Evolutionary conservation across 1,140 invertebrate genomes (phyloP), one percentile per base, ranked within the genome.

Genomic region (Bombus polaris): DNA sequence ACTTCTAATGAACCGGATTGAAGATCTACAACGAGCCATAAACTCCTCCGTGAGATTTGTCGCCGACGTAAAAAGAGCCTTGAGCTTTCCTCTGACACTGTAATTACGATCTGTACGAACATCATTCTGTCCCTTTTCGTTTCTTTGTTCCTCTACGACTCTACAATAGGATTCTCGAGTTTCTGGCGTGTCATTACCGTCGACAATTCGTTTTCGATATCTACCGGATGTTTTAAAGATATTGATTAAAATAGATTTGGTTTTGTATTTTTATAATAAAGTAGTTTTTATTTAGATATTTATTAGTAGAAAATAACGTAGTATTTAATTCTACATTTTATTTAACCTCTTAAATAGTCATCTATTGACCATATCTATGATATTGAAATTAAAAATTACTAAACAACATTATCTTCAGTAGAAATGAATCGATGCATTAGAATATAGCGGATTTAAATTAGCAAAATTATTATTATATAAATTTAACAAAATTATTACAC

Each of bases 1-100:
- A 57, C 76, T 39, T 72, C 83, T 84, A 84, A 84, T 84, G 83
- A 84, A 84, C 83, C 68, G 83, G 68, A 80, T 80, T 42, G 66
- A 72, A 70, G 76, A 72, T 78, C 76, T 65, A 84, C 75, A 72
- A 72, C 57, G 47, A n/a, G 39, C 68, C 66, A 68, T 83, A 77
- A 83, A 83, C 76, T 83, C 74, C 28, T 47, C 47, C 22, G 39
- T 35, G 32, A 79, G 76, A 72, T 59, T 47, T 80, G 76, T 84
- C 76, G 47, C 39, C 39, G 32, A 68, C 76, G 76, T 72, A 78
- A 72, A 84, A 78, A 71, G 75, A 47, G 44, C 10, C 25, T 71
- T 18, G 28, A 28, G 47, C 70, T 57, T 71, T 18, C 68, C 28
- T 42, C 37, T 35, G 47, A 42, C 62, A 8, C 75, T 59, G 76